Evolutionary conservation across 2,888 invertebrate species (phyloP), one percentile per base, ranked within the genome.

Genomic region (Corbicula japonica): DNA sequence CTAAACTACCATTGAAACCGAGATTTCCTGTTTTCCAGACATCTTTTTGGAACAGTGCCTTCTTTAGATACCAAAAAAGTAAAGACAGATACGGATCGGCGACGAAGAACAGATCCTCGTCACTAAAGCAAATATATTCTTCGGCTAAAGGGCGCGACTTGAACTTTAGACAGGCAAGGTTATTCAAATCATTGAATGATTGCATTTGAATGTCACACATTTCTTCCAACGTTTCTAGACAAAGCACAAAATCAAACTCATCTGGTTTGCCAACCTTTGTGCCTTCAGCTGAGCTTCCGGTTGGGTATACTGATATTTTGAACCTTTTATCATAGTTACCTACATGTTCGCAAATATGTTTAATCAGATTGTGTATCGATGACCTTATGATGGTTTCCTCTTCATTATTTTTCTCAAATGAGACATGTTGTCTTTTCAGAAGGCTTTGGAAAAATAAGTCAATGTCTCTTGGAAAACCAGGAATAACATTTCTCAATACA

Each of bases 231-330:
- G 1, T 30, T n/a, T 54, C 54, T 12, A 54, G 2, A n/a, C 54
- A 54, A 30, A 54, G 30, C 4, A n/a, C 54, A 30, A 54, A 54
- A 23, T 54, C 54, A n/a, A 54, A 54, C 15, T 54, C 54, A 28
- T 54, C 54, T 32, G 54, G 54, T 2, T 15, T 12, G 1, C 54
- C 54, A 28, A 54, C 54, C n/a, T 54, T 54, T 30, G 54, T 54
- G 32, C 54, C 54, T 54, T 54, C 54, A 18, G 30, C 54, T 54
- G 54, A 18, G 32, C 54, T 54, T 10, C 54, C 54, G 30, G 54
- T 54, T 4, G 21, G 12, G 30, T 32, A 30, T 54, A 54, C 54
- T 5, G 54, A 30, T n/a, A 54, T 30, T 2, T 18, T 2, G 32
- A 54, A 54, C 30, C 54, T 54, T 15, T 10, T 18, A 12, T 54